Evolutionary conservation across 2,888 invertebrate species (phyloP), one percentile per base, ranked within the genome.

Genomic region (Drosophila nigritarsus): DNA sequence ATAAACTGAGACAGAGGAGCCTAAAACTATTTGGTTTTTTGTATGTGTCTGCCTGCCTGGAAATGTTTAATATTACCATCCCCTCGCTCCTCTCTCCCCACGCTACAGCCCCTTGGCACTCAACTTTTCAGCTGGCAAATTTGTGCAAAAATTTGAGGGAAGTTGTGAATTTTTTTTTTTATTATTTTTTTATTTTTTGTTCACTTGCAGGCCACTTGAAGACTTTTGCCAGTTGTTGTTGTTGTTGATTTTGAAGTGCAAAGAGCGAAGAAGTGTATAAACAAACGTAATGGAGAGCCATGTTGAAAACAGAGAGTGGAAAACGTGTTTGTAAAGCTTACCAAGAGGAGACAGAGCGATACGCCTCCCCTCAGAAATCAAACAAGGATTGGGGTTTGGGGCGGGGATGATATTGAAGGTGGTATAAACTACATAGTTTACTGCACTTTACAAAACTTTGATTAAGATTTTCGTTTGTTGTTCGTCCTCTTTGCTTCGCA

Each of bases 401-500:
- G 36, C 15, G 36, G 7, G 8, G 8, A 18, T 38, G 34, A 38
- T 45, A 24, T 45, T 45, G 20, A 15, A 45, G 34, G 18, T 27
- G 40, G 56, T 73, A 86, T 80, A 82, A 85, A 87, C 90, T 84
- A 82, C 80, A 85, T 87, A 86, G 88, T 89, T 86, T 87, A 89
- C 90, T 89, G 80, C 83, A 86, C 85, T 89, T 89, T 73, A 76
- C 88, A 67, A 88, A 86, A 86, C 90, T 86, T 86, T 86, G 86
- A 86, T 86, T 86, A 86, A 86, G 86, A 88, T 89, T 90, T 90
- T 80, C 80, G 76, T 80, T 89, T 89, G 81, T 83, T 86, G 86
- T 75, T 67, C 45, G 15, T 45, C 15, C 24, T 34, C 15, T 29
- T 59, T 58, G 58, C 36, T 49, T 53, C 62, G 45, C 56, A 60